These are phyloP conservation scores for Phenganax subtilis DNA, from an alignment of 92 coral and sea anemone genomes.

Conservation along the genomic window DNA sequence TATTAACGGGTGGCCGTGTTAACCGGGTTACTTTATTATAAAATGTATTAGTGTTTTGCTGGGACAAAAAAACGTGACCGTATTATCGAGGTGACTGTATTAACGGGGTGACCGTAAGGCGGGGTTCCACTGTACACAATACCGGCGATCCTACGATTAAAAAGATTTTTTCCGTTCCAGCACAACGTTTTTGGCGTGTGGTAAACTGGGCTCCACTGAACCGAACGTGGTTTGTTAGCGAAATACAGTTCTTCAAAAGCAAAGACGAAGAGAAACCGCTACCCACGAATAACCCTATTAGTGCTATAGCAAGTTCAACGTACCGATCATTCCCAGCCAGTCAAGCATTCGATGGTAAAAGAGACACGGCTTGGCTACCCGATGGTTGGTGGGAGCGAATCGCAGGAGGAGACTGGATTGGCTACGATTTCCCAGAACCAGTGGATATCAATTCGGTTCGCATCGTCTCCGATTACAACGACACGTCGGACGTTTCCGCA, in stretches of 20 bases:
- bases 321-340: slow-evolving; percentile 72
- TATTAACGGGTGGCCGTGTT: too few species aligned
- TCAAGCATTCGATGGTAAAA: slow-evolving; percentile 71
- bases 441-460: slow-evolving; percentile 71
- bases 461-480: slow-evolving; percentile 64
- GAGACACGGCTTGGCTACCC: slow-evolving; percentile 80
- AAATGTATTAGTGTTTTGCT: too few species aligned
- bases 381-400: slow-evolving; percentile 90
- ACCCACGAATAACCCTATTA: slow-evolving; percentile 31
- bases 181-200: slow-evolving; percentile 70
- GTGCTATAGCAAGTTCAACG: slow-evolving; percentile 73
- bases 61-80: too few species aligned
- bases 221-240: slow-evolving; percentile 75
- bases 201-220: slow-evolving; percentile 66
- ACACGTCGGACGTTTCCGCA: slow-evolving; percentile 66
- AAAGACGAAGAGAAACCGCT: slow-evolving; percentile 48
- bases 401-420: slow-evolving; percentile 83
- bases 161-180: neutral
- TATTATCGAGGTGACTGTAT: too few species aligned
- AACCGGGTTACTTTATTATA: too few species aligned
- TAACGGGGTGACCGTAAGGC: too few species aligned
- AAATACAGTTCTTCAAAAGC: slow-evolving; percentile 62
- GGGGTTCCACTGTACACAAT: too few species aligned
- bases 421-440: slow-evolving; percentile 65
- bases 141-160: too few species aligned